Evolutionary conservation across 2,797 vertebrate genomes (phyloP).

Genomic region (Melanotaenia trifasciata): DNA sequence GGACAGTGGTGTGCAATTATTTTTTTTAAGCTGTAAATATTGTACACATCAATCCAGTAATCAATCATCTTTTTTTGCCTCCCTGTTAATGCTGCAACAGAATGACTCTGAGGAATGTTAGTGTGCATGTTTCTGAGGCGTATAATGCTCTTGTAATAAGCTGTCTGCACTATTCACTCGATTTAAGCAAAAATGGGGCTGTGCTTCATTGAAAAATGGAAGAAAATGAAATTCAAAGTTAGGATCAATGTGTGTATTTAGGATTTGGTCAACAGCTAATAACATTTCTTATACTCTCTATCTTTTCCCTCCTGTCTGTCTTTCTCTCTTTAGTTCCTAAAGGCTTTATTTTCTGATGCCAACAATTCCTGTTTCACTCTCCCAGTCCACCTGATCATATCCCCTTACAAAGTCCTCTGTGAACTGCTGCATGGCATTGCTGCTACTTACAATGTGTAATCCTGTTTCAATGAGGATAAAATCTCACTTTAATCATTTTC

Average conservation of each 20-base stretch:
- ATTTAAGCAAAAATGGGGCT: background rate
- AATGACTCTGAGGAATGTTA: slow-evolving; percentile 2
- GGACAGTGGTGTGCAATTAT: background rate
- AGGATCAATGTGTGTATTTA: background rate
- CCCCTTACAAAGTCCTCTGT: slow-evolving; percentile 8
- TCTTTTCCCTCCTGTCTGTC: slow-evolving; percentile 7
- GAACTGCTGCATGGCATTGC: background rate
- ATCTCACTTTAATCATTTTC: background rate
- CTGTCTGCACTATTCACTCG: background rate
- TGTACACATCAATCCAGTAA: background rate
- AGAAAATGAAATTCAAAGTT: background rate
- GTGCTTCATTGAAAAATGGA: background rate
- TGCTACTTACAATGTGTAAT: no score
- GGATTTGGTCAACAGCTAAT: background rate
- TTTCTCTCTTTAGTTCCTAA: slow-evolving; percentile 3
- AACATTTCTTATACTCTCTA: background rate
- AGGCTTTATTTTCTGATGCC: slow-evolving; percentile 17
- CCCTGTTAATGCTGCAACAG: background rate
- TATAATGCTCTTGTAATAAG: slow-evolving; percentile 16
- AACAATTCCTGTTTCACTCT: slow-evolving; percentile 32
- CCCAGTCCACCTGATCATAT: slow-evolving; percentile 49
- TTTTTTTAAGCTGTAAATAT: slow-evolving; percentile 1
- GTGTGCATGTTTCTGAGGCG: background rate
- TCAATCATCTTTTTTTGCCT: background rate
- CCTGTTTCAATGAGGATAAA: slow-evolving; percentile 11